A percentile compares a stretch with the other conserved stretches of the same genome.
These are phyloP conservation scores for Sebastiscus albofasciatus DNA, from an alignment of 2,797 vertebrate species.

Conservation along the genomic window DNA sequence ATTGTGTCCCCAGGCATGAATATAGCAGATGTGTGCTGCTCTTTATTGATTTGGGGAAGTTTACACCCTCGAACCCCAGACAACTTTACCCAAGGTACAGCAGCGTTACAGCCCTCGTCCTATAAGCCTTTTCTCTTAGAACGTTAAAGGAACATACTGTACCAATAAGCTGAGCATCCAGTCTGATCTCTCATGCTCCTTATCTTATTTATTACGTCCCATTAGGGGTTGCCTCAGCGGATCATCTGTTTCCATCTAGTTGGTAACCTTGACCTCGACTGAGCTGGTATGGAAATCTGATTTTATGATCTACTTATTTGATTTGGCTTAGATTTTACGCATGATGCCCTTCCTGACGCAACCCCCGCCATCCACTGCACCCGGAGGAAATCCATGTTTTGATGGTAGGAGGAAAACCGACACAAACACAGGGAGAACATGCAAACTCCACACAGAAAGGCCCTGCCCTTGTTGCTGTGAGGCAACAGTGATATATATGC, in stretches of 20 bases:
- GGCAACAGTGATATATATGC: no score
- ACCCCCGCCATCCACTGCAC: no score
- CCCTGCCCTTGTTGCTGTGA: not conserved
- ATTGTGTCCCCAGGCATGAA: no score
- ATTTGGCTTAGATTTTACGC: not conserved
- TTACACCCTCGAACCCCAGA: no score
- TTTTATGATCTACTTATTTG: not conserved
- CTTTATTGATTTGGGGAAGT: no score
- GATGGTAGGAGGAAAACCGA: not conserved
- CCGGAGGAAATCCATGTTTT: not conserved
- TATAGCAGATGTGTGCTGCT: no score
- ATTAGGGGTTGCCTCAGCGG: not conserved
- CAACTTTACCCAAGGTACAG: not conserved
- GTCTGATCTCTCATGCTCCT: not conserved
- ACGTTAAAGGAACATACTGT: not conserved
- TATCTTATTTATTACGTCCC: not conserved
- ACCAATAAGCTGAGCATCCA: not conserved
- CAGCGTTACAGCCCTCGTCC: not conserved
- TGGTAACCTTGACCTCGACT: not conserved
- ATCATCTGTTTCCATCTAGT: not conserved
- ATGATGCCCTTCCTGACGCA: not conserved
- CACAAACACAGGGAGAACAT: not conserved
- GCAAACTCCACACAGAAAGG: not conserved
- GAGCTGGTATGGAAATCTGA: not conserved
- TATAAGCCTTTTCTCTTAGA: not conserved